These are phyloP conservation scores for Toxostoma redivivum DNA, from an alignment of 2,113 vertebrate species.

Conservation along the genomic window DNA sequence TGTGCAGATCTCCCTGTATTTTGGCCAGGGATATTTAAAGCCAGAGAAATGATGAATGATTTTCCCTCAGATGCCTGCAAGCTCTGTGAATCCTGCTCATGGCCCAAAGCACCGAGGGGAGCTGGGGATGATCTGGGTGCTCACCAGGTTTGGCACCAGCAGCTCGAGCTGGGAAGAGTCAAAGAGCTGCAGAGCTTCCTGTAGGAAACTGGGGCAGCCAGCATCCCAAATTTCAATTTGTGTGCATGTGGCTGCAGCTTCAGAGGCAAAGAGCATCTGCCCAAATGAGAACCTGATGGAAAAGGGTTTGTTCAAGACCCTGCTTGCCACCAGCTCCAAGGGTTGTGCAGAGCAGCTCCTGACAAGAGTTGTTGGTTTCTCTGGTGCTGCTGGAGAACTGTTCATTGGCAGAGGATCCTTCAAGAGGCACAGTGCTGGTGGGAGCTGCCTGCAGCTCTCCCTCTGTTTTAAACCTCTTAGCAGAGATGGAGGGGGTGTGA, in stretches of 20 bases:
- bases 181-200: not conserved
- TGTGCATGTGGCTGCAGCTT: accelerated
- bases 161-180: not conserved
- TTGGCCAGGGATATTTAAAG: not conserved
- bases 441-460: not conserved
- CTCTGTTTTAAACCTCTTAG: not conserved
- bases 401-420: not conserved
- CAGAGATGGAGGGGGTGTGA: not conserved
- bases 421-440: not conserved
- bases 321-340: not conserved
- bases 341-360: not conserved
- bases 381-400: not conserved
- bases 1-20: not conserved
- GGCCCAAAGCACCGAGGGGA: not conserved
- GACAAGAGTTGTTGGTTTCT: not conserved
- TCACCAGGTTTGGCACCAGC: not conserved
- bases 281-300: not conserved
- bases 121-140: not conserved
- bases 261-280: not conserved
- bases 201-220: not conserved
- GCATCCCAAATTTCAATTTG: not conserved
- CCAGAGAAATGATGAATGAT: not conserved
- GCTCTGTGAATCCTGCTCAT: not conserved
- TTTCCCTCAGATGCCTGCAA: not conserved
- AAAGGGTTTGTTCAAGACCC: not conserved